Evolutionary conservation across 2,888 invertebrate species (phyloP).

Genomic region (Drosophila rubida): DNA sequence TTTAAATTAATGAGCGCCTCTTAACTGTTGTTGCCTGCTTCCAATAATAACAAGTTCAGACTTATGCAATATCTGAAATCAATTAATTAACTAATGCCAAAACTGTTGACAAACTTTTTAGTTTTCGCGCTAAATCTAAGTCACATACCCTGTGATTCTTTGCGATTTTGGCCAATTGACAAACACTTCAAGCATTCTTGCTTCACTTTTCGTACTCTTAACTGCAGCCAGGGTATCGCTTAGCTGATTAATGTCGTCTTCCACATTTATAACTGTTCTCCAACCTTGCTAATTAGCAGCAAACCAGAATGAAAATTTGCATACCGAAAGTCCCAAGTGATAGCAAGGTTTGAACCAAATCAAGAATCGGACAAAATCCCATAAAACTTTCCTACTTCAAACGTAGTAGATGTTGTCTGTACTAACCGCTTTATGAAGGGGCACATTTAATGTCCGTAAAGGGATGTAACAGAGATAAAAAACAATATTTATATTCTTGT

Average conservation of each 20-base stretch:
- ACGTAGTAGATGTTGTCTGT: neutral
- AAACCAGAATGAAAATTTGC: conserved; percentile 29
- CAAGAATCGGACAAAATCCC: conserved; percentile 11
- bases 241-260: neutral
- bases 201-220: too few relatives aligned
- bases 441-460: neutral
- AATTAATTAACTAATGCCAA: conserved; percentile 48
- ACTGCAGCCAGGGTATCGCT: conserved; percentile 8
- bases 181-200: neutral
- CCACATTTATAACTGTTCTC: neutral
- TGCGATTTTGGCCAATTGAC: too few relatives aligned
- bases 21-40: conserved; percentile 9
- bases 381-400: conserved; percentile 12
- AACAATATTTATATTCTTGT: neutral
- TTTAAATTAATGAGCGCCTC: conserved; percentile 38
- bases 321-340: conserved; percentile 23
- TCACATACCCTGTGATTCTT: conserved; percentile 6
- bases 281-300: conserved; percentile 32
- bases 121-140: neutral
- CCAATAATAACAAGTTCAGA: conserved; percentile 1
- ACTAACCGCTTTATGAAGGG: neutral
- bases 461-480: neutral
- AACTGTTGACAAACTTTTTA: conserved; percentile 26
- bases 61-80: conserved; percentile 46
- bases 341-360: conserved; percentile 15